Evolutionary conservation across 2,113 vertebrate genomes (phyloP), one percentile per base, ranked within the genome.

Genomic region (Lepisosteus oculatus): DNA sequence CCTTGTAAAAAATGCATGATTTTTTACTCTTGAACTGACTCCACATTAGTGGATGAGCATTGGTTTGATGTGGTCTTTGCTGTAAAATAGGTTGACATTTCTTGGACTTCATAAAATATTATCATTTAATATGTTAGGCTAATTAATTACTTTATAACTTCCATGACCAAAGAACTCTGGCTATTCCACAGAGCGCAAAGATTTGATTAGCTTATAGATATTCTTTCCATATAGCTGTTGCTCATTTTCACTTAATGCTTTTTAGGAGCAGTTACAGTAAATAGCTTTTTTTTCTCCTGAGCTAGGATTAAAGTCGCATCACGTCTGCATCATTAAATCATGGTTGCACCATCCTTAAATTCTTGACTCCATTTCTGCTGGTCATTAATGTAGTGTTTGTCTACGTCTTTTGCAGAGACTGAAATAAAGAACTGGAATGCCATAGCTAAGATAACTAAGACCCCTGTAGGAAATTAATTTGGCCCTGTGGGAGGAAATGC

Each of bases 291-390:
- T 41, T 54, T 54, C 12, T n/a, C 14, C 54, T 57, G 47, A 14
- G 8, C 41, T 17, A 55, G 55, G 68, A 70, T 70, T 70, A 70
- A 29, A 57, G 42, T 55, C 68, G 1, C 51, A 13, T 55, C 66
- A 55, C 51, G 66, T 68, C 55, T 42, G 29, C 68, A 59, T 59
- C 68, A n/a, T 70, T 70, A 70, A 70, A 70, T 41, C 55, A 14
- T 55, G 41, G 29, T 43, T 70, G 59, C 54, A 41, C 68, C 43
- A n/a, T 15, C 55, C 68, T 9, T n/a, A 59, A 13, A 61, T 68
- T 54, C 66, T 55, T 66, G 64, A 55, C 17, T 68, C 51, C 29
- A n/a, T n/a, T 42, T 15, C 68, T 42, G 55, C 55, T 15, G 41
- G 43, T 70, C 54, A 70, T 59, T 61, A 43, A 70, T 70, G 59